These are phyloP conservation scores for Ictalurus punctatus DNA, from an alignment of 2,113 vertebrate species.

Conservation along the genomic window DNA sequence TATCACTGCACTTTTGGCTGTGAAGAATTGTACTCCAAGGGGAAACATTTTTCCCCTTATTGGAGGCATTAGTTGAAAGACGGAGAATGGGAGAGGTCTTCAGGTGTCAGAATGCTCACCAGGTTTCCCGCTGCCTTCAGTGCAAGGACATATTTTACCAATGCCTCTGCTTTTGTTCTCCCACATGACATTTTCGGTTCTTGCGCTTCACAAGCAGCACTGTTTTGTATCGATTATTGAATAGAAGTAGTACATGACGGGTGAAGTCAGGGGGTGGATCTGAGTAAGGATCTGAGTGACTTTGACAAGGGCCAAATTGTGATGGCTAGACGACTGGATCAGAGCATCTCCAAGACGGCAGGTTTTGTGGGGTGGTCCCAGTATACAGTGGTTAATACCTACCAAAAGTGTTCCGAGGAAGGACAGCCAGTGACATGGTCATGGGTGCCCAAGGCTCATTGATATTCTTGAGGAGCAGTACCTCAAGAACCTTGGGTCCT, in stretches of 20 bases:
- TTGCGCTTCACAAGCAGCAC: not conserved
- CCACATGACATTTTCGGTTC: not conserved
- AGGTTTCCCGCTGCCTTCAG: not conserved
- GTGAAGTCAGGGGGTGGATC: too few species aligned
- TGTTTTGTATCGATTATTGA: not conserved
- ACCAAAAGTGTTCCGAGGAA: too few species aligned
- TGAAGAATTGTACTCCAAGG: not conserved
- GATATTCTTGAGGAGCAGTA: too few species aligned
- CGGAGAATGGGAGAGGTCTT: not conserved
- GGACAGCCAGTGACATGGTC: too few species aligned
- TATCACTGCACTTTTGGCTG: not conserved
- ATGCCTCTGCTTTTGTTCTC: not conserved
- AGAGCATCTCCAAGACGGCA: too few species aligned
- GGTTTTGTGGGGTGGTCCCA: too few species aligned
- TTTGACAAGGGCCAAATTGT: too few species aligned
- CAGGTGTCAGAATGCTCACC: not conserved
- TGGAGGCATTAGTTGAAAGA: not conserved
- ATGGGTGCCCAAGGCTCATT: too few species aligned
- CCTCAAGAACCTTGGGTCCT: too few species aligned
- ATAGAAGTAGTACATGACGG: not conserved
- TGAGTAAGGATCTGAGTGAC: too few species aligned
- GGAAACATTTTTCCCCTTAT: not conserved
- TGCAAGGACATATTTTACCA: not conserved
- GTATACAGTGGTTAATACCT: too few species aligned
- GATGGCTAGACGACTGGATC: too few species aligned